A percentile compares a stretch with the other conserved stretches of the same genome.
phyloP scores from a whole-genome alignment of 2,888 invertebrate species.

The Eupithecia tripunctaria region DNA sequence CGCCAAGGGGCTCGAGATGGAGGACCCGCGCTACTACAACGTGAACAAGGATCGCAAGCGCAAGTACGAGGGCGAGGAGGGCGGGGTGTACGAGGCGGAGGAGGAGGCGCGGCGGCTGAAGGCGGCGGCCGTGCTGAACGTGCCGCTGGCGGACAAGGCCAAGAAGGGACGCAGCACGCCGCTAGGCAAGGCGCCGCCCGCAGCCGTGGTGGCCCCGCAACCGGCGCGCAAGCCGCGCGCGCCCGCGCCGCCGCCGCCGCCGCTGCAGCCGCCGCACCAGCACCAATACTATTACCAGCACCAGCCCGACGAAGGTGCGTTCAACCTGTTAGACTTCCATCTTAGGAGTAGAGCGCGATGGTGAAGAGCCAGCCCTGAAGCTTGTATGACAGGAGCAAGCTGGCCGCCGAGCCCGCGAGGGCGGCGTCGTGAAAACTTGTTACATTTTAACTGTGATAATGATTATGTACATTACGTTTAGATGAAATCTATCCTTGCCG shows the following conservation, averaged over 20 bases:
- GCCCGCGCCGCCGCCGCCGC: slow-evolving; percentile 77
- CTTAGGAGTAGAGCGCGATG: slow-evolving; percentile 85
- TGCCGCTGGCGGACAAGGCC: slow-evolving; percentile 78
- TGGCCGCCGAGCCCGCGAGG: slow-evolving; percentile 71
- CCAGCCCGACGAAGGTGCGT: slow-evolving; percentile 85
- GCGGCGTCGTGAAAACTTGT: slow-evolving; percentile 82
- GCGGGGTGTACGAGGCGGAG: slow-evolving; percentile 86
- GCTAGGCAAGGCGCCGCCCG: slow-evolving; percentile 65
- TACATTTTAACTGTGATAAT: slow-evolving; percentile 84
- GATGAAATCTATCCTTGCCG: slow-evolving; percentile 79
- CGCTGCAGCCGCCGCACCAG: slow-evolving; percentile 76
- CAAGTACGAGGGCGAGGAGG: slow-evolving; percentile 87
- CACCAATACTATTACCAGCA: slow-evolving; percentile 84
- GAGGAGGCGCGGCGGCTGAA: slow-evolving; percentile 79
- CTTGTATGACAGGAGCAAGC: slow-evolving; percentile 86
- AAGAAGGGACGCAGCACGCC: slow-evolving; percentile 72
- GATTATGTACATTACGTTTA: slow-evolving; percentile 76
- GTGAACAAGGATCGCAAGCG: slow-evolving; percentile 89
- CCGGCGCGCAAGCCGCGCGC: slow-evolving; percentile 78
- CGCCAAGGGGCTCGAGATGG: slow-evolving; percentile 82
- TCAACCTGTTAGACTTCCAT: slow-evolving; percentile 85
- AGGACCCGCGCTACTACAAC: slow-evolving; percentile 90
- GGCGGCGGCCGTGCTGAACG: slow-evolving; percentile 82
- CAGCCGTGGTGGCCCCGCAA: slow-evolving; percentile 77
- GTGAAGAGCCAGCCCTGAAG: slow-evolving; percentile 85